Evolutionary conservation across 2,797 vertebrate genomes (phyloP), one percentile per base, ranked within the genome.

Genomic region (Smutsia temminckii): DNA sequence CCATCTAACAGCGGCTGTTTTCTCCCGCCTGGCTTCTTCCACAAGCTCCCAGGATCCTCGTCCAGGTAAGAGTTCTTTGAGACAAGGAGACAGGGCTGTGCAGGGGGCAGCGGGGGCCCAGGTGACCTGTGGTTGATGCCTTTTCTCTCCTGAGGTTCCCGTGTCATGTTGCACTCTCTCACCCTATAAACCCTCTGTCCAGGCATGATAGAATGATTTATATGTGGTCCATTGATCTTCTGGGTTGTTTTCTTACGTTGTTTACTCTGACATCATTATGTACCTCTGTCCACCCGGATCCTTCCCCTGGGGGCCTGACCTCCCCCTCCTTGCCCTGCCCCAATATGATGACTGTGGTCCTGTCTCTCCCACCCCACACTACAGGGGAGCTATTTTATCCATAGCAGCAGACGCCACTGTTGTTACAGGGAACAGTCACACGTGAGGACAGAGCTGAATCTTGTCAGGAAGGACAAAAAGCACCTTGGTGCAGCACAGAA

Each of bases 381-480:
- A 59, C 29, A 42, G 64, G 5, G 1, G 61, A 55, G 53, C 77
- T 61, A 55, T 63, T 87, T 75, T 83, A 37, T 63, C 3, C 2
- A 32, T 40, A 89, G 55, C 79, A 78, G 78, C 86, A 81, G 74
- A 57, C 68, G 42, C 68, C 10, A 14, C 42, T 87, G n/a, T 64
- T 37, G 17, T 80, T 74, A 74, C 77, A 95, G 95, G 88, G 72
- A 27, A 40, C 81, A 13, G 89, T 79, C 71, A 42, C 4, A 0
- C 93, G 84, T 90, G 95, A 94, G 34, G 88, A 93, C 64, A 90
- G 91, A 34, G 77, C 77, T 3, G 3, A 51, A 25, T 81, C 77
- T 64, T 85, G 77, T 66, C 89, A 93, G 59, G 89, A 96, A 66
- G 71, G 93, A 75, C 68, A 61, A 85, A 80, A 11, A 13, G 10